Evolutionary conservation across 2,888 invertebrate genomes (phyloP), one percentile per base, ranked within the genome.

Genomic region (Agrochola circellaris): DNA sequence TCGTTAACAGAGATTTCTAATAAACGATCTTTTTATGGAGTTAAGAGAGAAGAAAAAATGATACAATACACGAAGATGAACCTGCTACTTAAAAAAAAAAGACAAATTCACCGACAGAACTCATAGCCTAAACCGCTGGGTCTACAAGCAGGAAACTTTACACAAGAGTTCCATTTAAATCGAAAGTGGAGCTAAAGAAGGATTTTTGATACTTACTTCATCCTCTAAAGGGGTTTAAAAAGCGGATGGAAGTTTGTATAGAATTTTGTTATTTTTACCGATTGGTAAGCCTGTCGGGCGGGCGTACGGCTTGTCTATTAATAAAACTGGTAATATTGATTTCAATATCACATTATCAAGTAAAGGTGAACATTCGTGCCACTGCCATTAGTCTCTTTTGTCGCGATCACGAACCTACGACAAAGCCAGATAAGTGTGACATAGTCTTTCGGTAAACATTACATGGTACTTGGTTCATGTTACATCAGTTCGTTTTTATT

Each of bases 401-500:
- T 48, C 26, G n/a, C 30, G 20, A 60, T 34, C 17, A 45, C 15
- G 51, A 62, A 62, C n/a, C 54, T 38, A 45, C 3, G 11, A 58
- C 9, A 66, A 45, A 51, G 30, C 42, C 15, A 62, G 56, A 51
- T 51, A 81, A 51, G 42, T 68, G 60, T 77, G 20, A 34, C 38
- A 15, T 34, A 48, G 26, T 23, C 13, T 34, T 65, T 54, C 17
- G 30, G 45, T 56, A 58, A 73, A 84, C 42, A 79, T 67, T 45
- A 80, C 60, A 54, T 64, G 42, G 42, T 56, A 68, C 58, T 38
- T n/a, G 51, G 58, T 26, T 38, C 34, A 56, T 34, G 60, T 84
- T 84, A 69, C 42, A 79, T 80, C 42, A 82, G 70, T 38, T 11
- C 34, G 38, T 67, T 73, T 79, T 61, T 67, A 65, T 69, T 42